Base-by-base conservation (phyloP, 2,113 vertebrate species). In the Emydocephalus ijimae region DNA sequence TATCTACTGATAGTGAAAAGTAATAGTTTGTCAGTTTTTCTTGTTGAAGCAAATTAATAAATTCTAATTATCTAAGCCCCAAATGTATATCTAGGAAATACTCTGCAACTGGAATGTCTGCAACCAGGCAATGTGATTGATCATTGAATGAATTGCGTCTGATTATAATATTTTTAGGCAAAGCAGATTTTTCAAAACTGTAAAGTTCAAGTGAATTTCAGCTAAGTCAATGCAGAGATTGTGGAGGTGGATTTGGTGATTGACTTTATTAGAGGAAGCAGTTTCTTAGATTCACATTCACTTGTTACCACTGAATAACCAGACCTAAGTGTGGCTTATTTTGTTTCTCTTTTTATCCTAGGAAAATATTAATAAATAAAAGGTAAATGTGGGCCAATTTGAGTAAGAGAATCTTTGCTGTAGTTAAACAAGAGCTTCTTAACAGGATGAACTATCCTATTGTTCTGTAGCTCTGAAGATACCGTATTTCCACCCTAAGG, bases 101-200 rank as follows among this genome's bases (percentile, higher is more conserved):
- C 34, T 92, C 92, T n/a, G 0, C 0, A 90, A 74, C 57, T 69
- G 4, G 29, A 69, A 15, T 29, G 1, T 69, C 29, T 69, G 14
- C 15, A 34, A 69, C 64, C 34, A 69, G 14, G 10, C 12, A 69
- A 69, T 6, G 29, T 64, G 29, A n/a, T 20, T 64, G 29, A n/a
- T 18, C 8, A 1, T 88, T 93, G 61, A 2, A 18, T 96, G 91
- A 95, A 95, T 95, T 61, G 29, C 90, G 91, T 3, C 7, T 10
- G 39, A 48, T 23, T 93, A 43, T 95, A 94, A 61, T 96, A 96
- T 97, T 97, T 98, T 97, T 97, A 97, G 95, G 92, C 94, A 61
- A 94, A 92, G 89, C 96, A 97, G 97, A 96, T 96, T 96, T 95
- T 87, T 92, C 95, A 97, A 96, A 97, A 96, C 96, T 96, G 88